A percentile compares a stretch with the other conserved stretches of the same genome.
These are phyloP conservation scores for Dallia pectoralis DNA, from an alignment of 2,797 vertebrate genomes.

Conservation along the genomic window DNA sequence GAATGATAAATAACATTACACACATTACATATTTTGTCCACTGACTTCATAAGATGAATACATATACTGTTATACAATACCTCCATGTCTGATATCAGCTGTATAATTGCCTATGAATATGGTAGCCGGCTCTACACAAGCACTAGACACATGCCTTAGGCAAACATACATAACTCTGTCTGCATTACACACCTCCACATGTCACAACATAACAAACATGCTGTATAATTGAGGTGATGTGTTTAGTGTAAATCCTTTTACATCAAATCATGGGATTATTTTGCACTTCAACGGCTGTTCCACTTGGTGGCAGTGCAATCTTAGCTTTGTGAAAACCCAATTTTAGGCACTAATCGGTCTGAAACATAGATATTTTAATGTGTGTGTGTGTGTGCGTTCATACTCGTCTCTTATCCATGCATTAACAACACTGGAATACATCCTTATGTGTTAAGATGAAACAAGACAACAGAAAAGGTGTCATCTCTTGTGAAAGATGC, in stretches of 20 bases:
- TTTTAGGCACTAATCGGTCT: background rate
- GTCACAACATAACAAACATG: background rate
- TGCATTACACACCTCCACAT: background rate
- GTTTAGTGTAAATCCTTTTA: background rate
- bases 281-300: slow-evolving; percentile 10
- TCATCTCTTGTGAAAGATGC: too few species aligned
- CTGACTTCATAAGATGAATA: too few species aligned
- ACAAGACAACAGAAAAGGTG: too few species aligned
- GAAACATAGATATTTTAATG: slow-evolving; percentile 7
- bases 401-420: background rate
- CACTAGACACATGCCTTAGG: background rate
- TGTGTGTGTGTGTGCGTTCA: background rate
- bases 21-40: too few species aligned
- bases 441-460: background rate
- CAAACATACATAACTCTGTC: background rate
- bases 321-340: slow-evolving; percentile 23
- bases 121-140: background rate
- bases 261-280: background rate
- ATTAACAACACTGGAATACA: background rate
- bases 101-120: too few species aligned
- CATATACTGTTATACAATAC: too few species aligned
- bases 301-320: slow-evolving; percentile 66
- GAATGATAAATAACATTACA: too few species aligned
- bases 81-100: too few species aligned
- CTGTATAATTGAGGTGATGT: background rate